A percentile compares a stretch with the other conserved stretches of the same genome.
Conservation (phyloP, 2,797 vertebrate genomes). For the Vespertilio murinus region DNA sequence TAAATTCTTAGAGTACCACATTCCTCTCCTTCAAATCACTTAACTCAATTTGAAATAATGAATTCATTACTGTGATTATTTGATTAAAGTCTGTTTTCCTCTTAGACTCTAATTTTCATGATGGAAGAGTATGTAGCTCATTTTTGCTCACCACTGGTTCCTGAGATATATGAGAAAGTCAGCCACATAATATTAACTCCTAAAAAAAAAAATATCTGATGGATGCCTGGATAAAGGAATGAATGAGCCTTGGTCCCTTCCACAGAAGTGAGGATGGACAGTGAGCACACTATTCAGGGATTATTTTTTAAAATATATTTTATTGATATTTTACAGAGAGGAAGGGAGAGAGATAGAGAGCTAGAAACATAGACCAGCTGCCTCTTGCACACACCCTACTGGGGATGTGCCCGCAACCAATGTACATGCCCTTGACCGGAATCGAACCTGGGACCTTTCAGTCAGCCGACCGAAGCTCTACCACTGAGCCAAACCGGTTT, state of each 20-base stretch:
- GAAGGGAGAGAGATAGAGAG: too few species aligned
- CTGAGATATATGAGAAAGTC: background rate
- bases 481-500: too few species aligned
- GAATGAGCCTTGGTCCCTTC: background rate
- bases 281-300: background rate
- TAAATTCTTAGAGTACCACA: background rate
- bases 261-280: background rate
- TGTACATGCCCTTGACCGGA: too few species aligned
- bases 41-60: conserved; percentile 47
- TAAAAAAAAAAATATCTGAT: background rate
- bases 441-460: too few species aligned
- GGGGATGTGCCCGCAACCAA: too few species aligned
- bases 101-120: conserved; percentile 18
- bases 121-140: background rate
- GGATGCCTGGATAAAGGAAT: background rate
- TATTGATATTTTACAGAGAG: too few species aligned
- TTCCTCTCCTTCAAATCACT: conserved; percentile 20
- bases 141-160: background rate
- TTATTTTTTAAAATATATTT: too few species aligned
- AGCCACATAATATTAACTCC: background rate
- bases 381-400: too few species aligned
- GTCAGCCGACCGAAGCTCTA: too few species aligned
- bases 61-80: conserved; percentile 51
- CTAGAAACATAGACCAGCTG: too few species aligned
- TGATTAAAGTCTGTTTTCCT: conserved; percentile 56